Percentiles rank a stretch among this genome's conserved stretches.
These are phyloP conservation scores for Troides aeacus DNA, from an alignment of 2,888 invertebrate genomes.

Conservation along the genomic window DNA sequence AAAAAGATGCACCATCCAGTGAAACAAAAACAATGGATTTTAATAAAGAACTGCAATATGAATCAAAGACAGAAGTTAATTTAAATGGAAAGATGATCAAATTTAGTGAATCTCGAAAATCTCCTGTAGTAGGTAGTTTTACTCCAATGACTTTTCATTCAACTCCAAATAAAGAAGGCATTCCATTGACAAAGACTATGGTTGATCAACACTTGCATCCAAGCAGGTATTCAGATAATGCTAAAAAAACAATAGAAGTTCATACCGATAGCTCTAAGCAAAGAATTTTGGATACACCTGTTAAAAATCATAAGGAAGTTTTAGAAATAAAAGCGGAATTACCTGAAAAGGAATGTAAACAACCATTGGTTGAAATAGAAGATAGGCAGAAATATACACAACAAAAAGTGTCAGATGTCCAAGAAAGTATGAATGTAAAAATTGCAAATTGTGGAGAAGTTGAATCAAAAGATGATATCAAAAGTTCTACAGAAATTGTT, in stretches of 20 bases:
- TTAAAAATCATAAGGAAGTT: conserved; percentile 35
- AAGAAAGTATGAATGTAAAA: background rate
- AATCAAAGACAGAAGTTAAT: conserved; percentile 57
- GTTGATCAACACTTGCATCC: conserved; percentile 70
- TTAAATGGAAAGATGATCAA: conserved; percentile 66
- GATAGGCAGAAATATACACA: background rate
- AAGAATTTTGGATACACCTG: conserved; percentile 44
- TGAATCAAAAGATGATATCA: background rate
- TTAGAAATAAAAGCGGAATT: conserved; percentile 20
- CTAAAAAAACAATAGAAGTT: conserved; percentile 72
- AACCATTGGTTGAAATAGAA: conserved; percentile 15
- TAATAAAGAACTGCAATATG: conserved; percentile 44
- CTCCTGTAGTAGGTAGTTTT: conserved; percentile 65
- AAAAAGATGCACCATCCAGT: conserved; percentile 43
- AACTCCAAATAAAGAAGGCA: conserved; percentile 72
- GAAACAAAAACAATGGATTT: conserved; percentile 43
- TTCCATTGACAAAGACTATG: conserved; percentile 72
- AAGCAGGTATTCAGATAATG: conserved; percentile 67
- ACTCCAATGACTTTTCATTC: conserved; percentile 72
- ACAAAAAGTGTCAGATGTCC: background rate
- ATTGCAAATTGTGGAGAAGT: conserved; percentile 9
- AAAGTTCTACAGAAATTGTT: background rate
- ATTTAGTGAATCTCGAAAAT: conserved; percentile 66
- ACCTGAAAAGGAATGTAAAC: conserved; percentile 11
- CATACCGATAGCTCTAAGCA: conserved; percentile 63